phyloP scores from a whole-genome alignment of 2,888 invertebrate genomes.

The Epinotia demarniana region DNA sequence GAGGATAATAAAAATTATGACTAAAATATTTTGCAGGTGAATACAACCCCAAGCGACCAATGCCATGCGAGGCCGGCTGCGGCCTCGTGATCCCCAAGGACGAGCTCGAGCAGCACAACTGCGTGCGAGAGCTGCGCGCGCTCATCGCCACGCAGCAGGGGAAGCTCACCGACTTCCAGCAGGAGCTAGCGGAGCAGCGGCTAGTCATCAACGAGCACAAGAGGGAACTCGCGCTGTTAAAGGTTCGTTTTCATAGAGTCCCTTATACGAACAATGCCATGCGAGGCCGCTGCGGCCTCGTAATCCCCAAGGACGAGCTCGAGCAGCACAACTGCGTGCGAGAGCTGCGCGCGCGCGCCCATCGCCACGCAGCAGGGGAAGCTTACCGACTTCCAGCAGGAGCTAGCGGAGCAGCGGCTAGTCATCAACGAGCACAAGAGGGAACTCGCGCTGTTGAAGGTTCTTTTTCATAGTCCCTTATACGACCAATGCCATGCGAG shows the following conservation, averaged over 20 bases:
- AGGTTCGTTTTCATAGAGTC: slow-evolving; percentile 79
- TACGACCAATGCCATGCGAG: slow-evolving; percentile 94
- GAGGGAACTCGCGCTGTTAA: slow-evolving; percentile 93
- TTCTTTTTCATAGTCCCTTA: slow-evolving; percentile 56
- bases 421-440: slow-evolving; percentile 95
- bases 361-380: slow-evolving; percentile 95
- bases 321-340: slow-evolving; percentile 83
- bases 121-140: slow-evolving; percentile 93
- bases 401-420: slow-evolving; percentile 93
- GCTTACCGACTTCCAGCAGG: slow-evolving; percentile 93
- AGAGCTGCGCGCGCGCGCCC: slow-evolving; percentile 89
- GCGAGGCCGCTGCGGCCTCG: slow-evolving; percentile 96
- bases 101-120: slow-evolving; percentile 97
- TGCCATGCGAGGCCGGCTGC: slow-evolving; percentile 97
- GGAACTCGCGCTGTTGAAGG: slow-evolving; percentile 94
- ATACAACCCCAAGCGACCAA: slow-evolving; percentile 95
- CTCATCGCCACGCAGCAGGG: slow-evolving; percentile 94
- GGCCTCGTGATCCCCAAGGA: slow-evolving; percentile 98
- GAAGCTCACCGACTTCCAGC: slow-evolving; percentile 93
- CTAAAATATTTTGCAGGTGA: slow-evolving; percentile 63
- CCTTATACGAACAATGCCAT: slow-evolving; percentile 90
- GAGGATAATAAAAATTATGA: background rate
- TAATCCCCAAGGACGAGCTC: slow-evolving; percentile 97
- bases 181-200: slow-evolving; percentile 93
- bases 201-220: slow-evolving; percentile 95